Base-by-base conservation (phyloP, 2,113 vertebrate species). In the Proterorhinus semilunaris region DNA sequence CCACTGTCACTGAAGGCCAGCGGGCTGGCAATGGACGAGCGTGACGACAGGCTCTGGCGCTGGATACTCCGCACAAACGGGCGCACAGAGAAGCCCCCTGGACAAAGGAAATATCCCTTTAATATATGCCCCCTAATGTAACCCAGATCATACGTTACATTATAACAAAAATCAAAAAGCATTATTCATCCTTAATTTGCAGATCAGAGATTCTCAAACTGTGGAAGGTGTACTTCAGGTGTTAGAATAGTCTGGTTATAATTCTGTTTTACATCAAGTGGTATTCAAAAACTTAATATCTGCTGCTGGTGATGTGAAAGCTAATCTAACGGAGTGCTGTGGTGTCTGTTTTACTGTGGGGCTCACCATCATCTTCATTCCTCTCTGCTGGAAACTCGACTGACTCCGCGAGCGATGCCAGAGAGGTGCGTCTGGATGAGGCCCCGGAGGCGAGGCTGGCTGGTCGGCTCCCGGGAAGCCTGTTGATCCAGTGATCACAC, bases 401-500 rank as follows among this genome's bases (percentile, higher is more conserved):
- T 0, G 98, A 99, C 74, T 99, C 98, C 0, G 97, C 96, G 69
- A 99, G 92, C 0, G 97, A 99, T 51, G 95, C 96, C 67, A 99
- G 86, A 2, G 98, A 99, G 0, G 98, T 99, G 63, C 98, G 95
- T 61, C 96, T 92, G 0, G 98, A 99, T 0, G 98, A 99, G 0
- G 97, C 95, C 0, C 96, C 96, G 0, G 98, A 99, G 21, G 96
- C 95, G 17, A 98, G 74, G 61, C 98, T 99, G 79, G 98, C 95
- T 63, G 95, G 96, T 80, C 94, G 92, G 90, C 97, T 99, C 27
- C 96, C 97, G 0, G 95, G 95, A 9, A 99, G 90, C 8, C 97
- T 93, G 86, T 97, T 99, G 74, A 99, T 84, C 98, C 98, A 99
- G 93, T 99, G 98, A 75, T 99, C 97, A 4, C 96, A 99, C 72